phyloP scores from a whole-genome alignment of 2,888 invertebrate genomes.

The Onthophagus sagittarius region DNA sequence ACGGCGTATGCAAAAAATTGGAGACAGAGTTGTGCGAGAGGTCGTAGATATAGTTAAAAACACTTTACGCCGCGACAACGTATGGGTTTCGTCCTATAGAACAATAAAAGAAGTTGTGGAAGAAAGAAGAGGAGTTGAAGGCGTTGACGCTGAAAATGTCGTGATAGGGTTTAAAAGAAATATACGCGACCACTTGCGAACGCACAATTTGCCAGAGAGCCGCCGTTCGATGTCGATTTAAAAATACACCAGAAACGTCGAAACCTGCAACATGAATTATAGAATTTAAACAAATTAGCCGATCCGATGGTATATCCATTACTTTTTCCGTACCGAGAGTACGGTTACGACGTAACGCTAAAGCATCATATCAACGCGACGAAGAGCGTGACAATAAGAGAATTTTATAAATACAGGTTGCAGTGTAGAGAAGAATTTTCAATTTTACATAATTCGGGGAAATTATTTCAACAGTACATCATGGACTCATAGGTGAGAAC shows the following conservation, averaged over 20 bases:
- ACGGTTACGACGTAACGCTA: constrained; percentile 16
- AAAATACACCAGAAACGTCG: background rate
- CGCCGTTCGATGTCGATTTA: constrained; percentile 17
- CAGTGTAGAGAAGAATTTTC: too few relatives aligned
- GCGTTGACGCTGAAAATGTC: background rate
- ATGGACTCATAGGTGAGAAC: constrained; percentile 12
- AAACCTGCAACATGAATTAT: constrained; percentile 6
- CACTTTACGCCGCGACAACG: background rate
- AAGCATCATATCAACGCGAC: too few relatives aligned
- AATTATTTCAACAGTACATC: constrained; percentile 20
- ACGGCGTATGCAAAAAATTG: background rate
- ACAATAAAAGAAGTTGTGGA: constrained; percentile 18
- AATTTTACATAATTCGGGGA: too few relatives aligned
- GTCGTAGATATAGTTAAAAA: constrained; percentile 6
- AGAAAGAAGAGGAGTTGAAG: background rate
- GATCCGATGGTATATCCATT: constrained; percentile 27
- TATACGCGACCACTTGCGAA: background rate
- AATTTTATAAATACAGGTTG: too few relatives aligned
- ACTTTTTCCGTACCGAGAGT: constrained; percentile 24
- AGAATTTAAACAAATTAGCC: constrained; percentile 16
- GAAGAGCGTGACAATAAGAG: background rate
- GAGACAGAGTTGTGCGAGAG: background rate
- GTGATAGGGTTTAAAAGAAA: too few relatives aligned
- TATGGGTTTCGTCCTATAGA: constrained; percentile 7
- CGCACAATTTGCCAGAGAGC: constrained; percentile 21